phyloP scores from a whole-genome alignment of 2,888 invertebrate genomes.

The Seira ritae region DNA sequence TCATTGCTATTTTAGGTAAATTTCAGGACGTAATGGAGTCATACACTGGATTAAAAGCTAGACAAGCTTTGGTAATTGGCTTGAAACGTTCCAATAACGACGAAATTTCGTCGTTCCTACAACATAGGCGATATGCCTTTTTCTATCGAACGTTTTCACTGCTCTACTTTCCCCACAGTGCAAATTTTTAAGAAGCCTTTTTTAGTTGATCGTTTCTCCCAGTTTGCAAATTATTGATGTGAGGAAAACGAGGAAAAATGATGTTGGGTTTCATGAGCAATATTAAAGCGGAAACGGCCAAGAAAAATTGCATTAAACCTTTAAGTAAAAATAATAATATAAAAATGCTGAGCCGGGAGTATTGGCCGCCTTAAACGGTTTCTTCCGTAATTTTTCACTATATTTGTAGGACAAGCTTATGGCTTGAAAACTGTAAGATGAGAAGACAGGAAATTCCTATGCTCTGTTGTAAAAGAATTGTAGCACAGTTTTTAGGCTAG shows the following conservation, averaged over 20 bases:
- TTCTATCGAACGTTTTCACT: no score
- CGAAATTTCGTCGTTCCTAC: no score
- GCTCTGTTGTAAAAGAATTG: not conserved
- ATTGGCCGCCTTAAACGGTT: no score
- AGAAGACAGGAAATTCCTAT: not conserved
- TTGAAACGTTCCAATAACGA: no score
- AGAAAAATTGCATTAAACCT: slow-evolving; percentile 21
- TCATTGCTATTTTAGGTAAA: slow-evolving; percentile 6
- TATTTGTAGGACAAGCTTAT: not conserved
- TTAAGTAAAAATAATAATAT: not conserved
- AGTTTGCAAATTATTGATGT: not conserved
- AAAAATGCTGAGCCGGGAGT: no score
- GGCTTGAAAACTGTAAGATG: not conserved
- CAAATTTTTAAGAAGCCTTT: no score
- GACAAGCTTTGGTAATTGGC: not conserved
- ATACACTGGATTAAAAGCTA: not conserved
- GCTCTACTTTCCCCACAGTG: no score
- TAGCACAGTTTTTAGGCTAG: slow-evolving; percentile 9
- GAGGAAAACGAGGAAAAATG: not conserved
- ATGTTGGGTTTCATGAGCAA: not conserved
- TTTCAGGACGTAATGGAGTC: not conserved
- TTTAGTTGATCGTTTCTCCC: not conserved
- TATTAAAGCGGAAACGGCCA: slow-evolving; percentile 11
- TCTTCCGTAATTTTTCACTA: not conserved
- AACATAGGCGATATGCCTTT: no score